phyloP scores from a whole-genome alignment of 2,113 vertebrate species.

The Hipposideros armiger region DNA sequence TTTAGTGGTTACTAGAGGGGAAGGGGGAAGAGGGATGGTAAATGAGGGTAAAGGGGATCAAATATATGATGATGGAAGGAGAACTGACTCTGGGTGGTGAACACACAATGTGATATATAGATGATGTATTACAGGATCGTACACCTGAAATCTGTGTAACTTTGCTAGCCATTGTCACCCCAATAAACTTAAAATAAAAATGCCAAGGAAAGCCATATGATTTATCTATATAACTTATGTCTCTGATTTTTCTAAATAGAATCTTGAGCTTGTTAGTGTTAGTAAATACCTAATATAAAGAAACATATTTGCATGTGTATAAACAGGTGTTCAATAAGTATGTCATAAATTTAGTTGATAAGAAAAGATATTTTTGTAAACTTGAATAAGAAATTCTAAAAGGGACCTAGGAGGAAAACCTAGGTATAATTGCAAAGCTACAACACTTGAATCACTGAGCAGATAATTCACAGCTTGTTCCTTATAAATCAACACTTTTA shows the following conservation, averaged over 20 bases:
- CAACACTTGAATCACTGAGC: neutral
- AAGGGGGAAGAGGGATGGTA: no score
- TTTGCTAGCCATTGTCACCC: no score
- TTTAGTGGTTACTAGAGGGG: no score
- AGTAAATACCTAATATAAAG: neutral
- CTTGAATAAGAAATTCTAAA: neutral
- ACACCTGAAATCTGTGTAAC: no score
- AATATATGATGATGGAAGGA: no score
- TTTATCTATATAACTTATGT: neutral
- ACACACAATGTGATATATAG: no score
- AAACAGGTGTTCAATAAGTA: neutral
- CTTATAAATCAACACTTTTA: neutral
- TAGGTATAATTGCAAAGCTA: neutral
- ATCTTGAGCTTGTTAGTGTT: slow-evolving; percentile 2
- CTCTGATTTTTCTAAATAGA: neutral
- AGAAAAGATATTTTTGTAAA: neutral
- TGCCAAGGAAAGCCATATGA: neutral
- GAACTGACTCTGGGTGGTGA: no score
- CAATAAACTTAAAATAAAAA: no score
- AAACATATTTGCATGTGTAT: neutral
- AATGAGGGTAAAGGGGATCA: no score
- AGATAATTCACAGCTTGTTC: slow-evolving; percentile 46
- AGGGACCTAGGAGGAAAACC: neutral
- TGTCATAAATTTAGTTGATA: neutral
- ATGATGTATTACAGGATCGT: no score